Evolutionary conservation across 2,888 invertebrate species (phyloP), one percentile per base, ranked within the genome.

Genomic region (Drosophila parthenogenetica): DNA sequence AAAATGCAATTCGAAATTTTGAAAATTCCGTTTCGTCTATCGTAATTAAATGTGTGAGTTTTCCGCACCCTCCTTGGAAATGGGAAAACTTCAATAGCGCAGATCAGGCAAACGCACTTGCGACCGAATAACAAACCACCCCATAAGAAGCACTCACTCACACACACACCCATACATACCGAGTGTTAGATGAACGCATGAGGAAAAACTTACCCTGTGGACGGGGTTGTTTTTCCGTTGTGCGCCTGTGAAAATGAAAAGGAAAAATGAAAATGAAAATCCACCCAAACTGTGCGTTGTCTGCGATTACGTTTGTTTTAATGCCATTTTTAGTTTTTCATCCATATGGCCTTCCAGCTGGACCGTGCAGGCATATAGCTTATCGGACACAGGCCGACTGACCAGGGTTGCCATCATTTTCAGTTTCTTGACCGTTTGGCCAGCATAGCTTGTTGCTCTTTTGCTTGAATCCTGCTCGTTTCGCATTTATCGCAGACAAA

Each of bases 271-370:
- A 88, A 87, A 88, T 74, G 81, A 82, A 88, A 87, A 88, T 74
- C 81, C 71, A 88, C 85, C 88, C 85, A 84, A 61, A 51, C 73
- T 69, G 69, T 65, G 66, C 62, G 55, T 58, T 72, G 50, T 42
- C 70, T 80, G 64, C 82, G 85, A 87, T 87, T 87, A 82, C 80
- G 79, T 69, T 57, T 77, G 74, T 69, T 71, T 76, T 78, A 88
- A 86, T 88, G 89, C 87, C 87, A 80, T 83, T 81, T 87, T 78
- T 78, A 72, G 75, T 73, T 78, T 78, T 66, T 53, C 84, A 79
- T 79, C 87, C 85, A 85, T 82, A 86, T 86, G 87, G 84, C 73
- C 75, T 42, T 62, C 48, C 68, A 62, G 62, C 43, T 43, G 43
- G 55, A 39, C 19, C 40, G 55, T 39, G n/a, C n/a, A 8, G 43